phyloP scores from a whole-genome alignment of 2,888 invertebrate species.

The Blera fallax region DNA sequence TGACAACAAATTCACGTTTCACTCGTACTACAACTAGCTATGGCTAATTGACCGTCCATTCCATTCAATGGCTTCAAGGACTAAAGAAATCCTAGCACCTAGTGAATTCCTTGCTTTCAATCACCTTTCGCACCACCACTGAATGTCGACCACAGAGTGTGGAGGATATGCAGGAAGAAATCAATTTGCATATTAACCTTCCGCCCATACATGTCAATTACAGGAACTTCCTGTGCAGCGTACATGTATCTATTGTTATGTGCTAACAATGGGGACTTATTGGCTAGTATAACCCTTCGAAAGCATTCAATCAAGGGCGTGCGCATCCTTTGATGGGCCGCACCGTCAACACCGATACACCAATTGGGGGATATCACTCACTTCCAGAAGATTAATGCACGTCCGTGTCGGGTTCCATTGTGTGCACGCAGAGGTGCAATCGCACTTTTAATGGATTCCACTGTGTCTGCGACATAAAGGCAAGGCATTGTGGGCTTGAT shows the following conservation, averaged over 20 bases:
- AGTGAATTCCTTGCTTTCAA: slow-evolving; percentile 21
- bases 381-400: slow-evolving; percentile 44
- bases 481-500: not conserved
- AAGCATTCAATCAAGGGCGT: slow-evolving; percentile 21
- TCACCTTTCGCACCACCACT: not conserved
- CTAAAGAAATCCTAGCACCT: not conserved
- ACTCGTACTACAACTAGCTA: not conserved
- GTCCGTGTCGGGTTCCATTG: slow-evolving; percentile 40
- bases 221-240: slow-evolving; percentile 46
- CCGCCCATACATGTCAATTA: slow-evolving; percentile 46
- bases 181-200: slow-evolving; percentile 66
- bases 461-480: not conserved
- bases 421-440: slow-evolving; percentile 42
- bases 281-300: slow-evolving; percentile 29
- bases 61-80: slow-evolving; percentile 13
- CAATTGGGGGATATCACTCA: slow-evolving; percentile 52
- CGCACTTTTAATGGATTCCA: slow-evolving; percentile 45
- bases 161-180: slow-evolving; percentile 32
- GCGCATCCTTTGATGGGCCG: slow-evolving; percentile 33
- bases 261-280: slow-evolving; percentile 41
- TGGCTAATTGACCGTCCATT: slow-evolving; percentile 44
- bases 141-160: not conserved
- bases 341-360: not conserved
- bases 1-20: not conserved
- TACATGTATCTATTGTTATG: not conserved